Percentiles rank a stretch among this genome's conserved stretches.
phyloP scores from a whole-genome alignment of 2,113 vertebrate genomes.

The Nibea coibor region DNA sequence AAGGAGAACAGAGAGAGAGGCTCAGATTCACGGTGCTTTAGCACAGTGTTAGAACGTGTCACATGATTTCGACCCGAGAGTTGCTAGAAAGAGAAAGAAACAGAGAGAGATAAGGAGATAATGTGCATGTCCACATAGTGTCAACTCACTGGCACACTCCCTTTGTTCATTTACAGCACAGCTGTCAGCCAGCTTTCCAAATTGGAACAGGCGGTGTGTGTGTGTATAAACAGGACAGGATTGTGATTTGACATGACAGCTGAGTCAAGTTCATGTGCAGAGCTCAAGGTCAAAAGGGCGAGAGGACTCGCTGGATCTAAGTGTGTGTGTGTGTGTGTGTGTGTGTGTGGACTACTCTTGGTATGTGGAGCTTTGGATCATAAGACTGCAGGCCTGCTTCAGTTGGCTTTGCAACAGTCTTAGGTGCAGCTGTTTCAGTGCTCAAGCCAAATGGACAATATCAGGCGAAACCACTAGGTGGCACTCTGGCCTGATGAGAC shows the following conservation, averaged over 20 bases:
- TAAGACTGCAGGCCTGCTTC: conserved; percentile 61
- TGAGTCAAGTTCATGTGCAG: conserved; percentile 82
- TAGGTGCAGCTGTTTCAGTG: conserved; percentile 66
- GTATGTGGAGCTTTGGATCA: conserved; percentile 66
- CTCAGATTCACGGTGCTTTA: not conserved
- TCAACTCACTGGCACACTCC: conserved; percentile 76
- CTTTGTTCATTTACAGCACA: conserved; percentile 81
- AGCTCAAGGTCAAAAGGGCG: conserved; percentile 80
- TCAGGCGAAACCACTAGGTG: conserved; percentile 59
- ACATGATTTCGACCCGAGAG: not conserved
- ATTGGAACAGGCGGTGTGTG: conserved; percentile 75
- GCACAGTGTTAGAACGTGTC: not conserved
- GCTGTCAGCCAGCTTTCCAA: conserved; percentile 79
- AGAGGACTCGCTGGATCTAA: conserved; percentile 51
- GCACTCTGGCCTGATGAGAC: conserved; percentile 41
- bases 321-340: conserved; percentile 47
- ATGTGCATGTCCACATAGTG: conserved; percentile 66
- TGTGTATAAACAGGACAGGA: conserved; percentile 59
- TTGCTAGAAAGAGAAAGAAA: conserved; percentile 18
- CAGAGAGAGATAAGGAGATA: conserved; percentile 62
- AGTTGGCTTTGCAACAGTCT: conserved; percentile 49
- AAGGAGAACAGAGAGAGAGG: conserved; percentile 9
- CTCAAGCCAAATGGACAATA: conserved; percentile 38
- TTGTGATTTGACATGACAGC: conserved; percentile 79
- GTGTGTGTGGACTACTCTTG: conserved; percentile 40